These are phyloP conservation scores for Oryzaephilus surinamensis DNA, from an alignment of 1,140 invertebrate genomes.

Conservation along the genomic window DNA sequence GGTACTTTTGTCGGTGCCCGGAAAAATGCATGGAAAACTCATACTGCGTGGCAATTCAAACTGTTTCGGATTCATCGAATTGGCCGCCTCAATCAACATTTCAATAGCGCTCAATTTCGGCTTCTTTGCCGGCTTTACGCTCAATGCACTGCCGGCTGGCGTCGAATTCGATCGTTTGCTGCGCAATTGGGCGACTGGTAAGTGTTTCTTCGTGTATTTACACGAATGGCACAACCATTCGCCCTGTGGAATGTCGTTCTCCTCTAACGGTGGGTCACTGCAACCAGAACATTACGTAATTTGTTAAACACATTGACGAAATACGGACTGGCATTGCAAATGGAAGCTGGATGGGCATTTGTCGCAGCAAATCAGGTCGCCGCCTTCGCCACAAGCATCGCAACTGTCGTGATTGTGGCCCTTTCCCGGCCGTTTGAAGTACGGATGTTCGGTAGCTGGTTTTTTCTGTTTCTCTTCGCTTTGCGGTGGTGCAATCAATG, in stretches of 20 bases:
- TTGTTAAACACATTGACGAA: not conserved
- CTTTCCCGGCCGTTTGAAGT: slow-evolving; percentile 74
- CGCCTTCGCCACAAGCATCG: slow-evolving; percentile 85
- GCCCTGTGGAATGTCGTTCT: slow-evolving; percentile 79
- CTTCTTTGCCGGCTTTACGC: slow-evolving; percentile 31
- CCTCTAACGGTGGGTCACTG: slow-evolving; percentile 82
- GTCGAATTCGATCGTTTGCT: slow-evolving; percentile 22
- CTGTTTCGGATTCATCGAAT: slow-evolving; percentile 74
- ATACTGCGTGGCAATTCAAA: slow-evolving; percentile 78
- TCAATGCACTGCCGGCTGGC: slow-evolving; percentile 1
- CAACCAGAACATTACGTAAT: slow-evolving; percentile 10
- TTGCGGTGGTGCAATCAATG: slow-evolving; percentile 72
- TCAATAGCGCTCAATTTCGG: slow-evolving; percentile 52
- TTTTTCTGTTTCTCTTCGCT: slow-evolving; percentile 61
- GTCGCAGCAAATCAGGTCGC: slow-evolving; percentile 92
- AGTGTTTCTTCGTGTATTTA: slow-evolving; percentile 30
- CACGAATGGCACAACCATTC: slow-evolving; percentile 86
- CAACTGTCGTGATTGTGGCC: slow-evolving; percentile 90
- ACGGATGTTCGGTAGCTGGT: slow-evolving; percentile 58
- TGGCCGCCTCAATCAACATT: slow-evolving; percentile 67
- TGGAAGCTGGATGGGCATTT: slow-evolving; percentile 92
- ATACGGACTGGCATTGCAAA: slow-evolving; percentile 84
- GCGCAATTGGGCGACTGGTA: slow-evolving; percentile 7
- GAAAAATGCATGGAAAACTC: slow-evolving; percentile 64
- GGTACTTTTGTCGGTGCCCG: slow-evolving; percentile 64